These are phyloP conservation scores for Pelecanoides urinatrix DNA, from an alignment of 2,113 vertebrate genomes.

Conservation along the genomic window DNA sequence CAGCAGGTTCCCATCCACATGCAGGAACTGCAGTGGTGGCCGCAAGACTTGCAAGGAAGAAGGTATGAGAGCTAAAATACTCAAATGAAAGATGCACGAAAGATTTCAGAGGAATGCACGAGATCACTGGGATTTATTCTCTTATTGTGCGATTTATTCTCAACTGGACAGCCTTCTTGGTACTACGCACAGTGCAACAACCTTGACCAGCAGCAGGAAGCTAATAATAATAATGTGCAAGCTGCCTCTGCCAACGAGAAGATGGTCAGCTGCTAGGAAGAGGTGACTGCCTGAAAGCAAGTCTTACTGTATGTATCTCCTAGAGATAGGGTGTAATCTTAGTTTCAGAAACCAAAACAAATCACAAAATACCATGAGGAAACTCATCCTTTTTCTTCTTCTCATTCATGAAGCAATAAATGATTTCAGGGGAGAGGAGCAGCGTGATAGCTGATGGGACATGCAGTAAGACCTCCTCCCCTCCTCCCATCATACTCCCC, in stretches of 20 bases:
- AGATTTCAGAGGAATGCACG: background rate
- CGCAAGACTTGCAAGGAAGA: background rate
- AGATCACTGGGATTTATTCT: background rate
- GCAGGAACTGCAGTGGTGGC: background rate
- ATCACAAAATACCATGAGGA: background rate
- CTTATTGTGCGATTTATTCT: background rate
- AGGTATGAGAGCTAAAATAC: background rate
- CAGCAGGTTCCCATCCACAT: background rate
- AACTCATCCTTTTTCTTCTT: background rate
- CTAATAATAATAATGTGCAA: background rate
- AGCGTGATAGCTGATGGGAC: background rate
- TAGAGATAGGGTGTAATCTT: background rate
- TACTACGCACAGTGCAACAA: background rate
- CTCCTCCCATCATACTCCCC: background rate
- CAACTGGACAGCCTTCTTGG: background rate
- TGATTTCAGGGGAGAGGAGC: background rate
- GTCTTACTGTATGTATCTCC: background rate
- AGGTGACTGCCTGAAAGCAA: background rate
- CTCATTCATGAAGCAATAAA: background rate
- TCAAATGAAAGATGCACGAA: background rate
- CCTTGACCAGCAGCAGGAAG: background rate
- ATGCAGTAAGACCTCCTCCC: background rate
- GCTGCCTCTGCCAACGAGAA: slow-evolving; percentile 21
- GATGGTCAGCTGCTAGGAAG: background rate
- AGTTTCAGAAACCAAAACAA: slow-evolving; percentile 9